Percentiles rank a stretch among this genome's conserved stretches.
These are phyloP conservation scores for Thaumatotibia leucotreta DNA, from an alignment of 1,140 invertebrate species.

Conservation along the genomic window DNA sequence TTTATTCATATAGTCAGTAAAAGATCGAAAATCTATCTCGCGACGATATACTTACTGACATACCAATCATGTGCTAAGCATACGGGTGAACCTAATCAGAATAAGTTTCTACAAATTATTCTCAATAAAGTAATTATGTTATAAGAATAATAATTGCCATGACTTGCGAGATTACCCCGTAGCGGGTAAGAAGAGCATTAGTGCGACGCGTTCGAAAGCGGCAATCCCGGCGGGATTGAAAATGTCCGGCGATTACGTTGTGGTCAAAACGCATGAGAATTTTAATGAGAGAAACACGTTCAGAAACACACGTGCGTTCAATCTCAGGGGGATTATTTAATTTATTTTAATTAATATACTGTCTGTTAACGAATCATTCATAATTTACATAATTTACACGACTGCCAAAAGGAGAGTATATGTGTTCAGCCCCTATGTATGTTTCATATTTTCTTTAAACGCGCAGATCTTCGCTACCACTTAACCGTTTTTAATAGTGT, in stretches of 20 bases:
- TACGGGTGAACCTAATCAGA: neutral
- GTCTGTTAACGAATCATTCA: neutral
- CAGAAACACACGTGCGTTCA: neutral
- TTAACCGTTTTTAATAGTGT: no score
- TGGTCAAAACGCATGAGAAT: constrained; percentile 6
- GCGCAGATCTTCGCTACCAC: no score
- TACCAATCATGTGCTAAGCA: no score
- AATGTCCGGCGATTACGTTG: constrained; percentile 10
- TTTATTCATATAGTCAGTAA: no score
- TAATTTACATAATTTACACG: no score
- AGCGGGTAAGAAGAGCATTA: constrained; percentile 5
- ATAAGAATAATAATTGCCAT: neutral
- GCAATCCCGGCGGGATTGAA: neutral
- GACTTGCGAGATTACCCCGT: neutral
- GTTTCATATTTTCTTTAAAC: no score
- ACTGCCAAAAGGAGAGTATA: no score
- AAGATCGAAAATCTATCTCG: no score
- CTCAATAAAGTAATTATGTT: neutral
- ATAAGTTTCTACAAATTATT: neutral
- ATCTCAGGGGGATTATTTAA: neutral
- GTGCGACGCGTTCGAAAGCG: neutral
- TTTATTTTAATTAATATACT: neutral
- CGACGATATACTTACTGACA: no score
- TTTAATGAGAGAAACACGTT: constrained; percentile 7
- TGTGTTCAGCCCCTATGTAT: no score